Conservation (phyloP, 2,113 vertebrate genomes). For the Syrmaticus mikado region DNA sequence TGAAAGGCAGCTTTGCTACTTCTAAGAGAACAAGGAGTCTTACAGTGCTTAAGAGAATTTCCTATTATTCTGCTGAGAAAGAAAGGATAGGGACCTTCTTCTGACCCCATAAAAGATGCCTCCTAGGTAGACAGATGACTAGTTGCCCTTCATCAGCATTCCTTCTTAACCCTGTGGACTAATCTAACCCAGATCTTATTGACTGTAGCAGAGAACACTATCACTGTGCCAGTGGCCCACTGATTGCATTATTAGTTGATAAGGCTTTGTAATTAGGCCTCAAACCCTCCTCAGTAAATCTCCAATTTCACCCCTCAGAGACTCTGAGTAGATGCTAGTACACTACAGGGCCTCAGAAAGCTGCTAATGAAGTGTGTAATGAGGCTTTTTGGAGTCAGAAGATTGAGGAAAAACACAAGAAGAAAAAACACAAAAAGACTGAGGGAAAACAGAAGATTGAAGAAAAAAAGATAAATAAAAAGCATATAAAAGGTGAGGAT, state of each 20-base stretch:
- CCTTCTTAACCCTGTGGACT: conserved; percentile 18
- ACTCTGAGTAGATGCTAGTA: conserved; percentile 41
- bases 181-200: conserved; percentile 35
- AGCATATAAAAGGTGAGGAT: not conserved
- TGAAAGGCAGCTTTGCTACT: not conserved
- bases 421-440: not conserved
- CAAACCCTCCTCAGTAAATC: conserved; percentile 58
- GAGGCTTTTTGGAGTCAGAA: conserved; percentile 55
- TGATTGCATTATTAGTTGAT: conserved; percentile 49
- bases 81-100: not conserved
- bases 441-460: conserved; percentile 33
- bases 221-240: conserved; percentile 5
- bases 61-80: not conserved
- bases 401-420: conserved; percentile 10
- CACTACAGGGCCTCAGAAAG: conserved; percentile 39
- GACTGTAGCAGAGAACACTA: conserved; percentile 20
- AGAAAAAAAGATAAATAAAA: conserved; percentile 59
- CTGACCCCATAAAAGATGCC: not conserved
- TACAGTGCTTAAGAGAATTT: not conserved
- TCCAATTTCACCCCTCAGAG: conserved; percentile 68
- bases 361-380: conserved; percentile 65
- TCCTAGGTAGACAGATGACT: conserved; percentile 15
- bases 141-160: conserved; percentile 22
- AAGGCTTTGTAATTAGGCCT: conserved; percentile 63
- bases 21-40: not conserved